Evolutionary conservation across 1,140 invertebrate species (phyloP).

Genomic region (honey bee (Apis mellifera)): Amel_HAv3.1 CM009933.2:2938501-2939000

Average conservation of each 20-base stretch:
- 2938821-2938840: background rate
- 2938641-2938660: background rate
- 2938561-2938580: too few species aligned
- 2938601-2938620: background rate
- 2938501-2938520: too few species aligned
- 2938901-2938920: too few species aligned
- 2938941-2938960: too few species aligned
- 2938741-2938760: background rate
- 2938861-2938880: background rate
- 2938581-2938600: too few species aligned
- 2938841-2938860: background rate
- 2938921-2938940: too few species aligned
- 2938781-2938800: background rate
- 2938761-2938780: background rate
- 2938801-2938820: background rate
- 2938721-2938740: background rate
- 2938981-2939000: too few species aligned
- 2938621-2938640: conserved; percentile 1
- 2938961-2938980: too few species aligned
- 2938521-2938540: too few species aligned
- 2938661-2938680: conserved; percentile 4
- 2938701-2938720: conserved; percentile 1
- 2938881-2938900: background rate
- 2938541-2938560: too few species aligned
- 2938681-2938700: background rate